Evolutionary conservation across 1,140 invertebrate genomes (phyloP).

Genomic region (Atta colombica): DNA sequence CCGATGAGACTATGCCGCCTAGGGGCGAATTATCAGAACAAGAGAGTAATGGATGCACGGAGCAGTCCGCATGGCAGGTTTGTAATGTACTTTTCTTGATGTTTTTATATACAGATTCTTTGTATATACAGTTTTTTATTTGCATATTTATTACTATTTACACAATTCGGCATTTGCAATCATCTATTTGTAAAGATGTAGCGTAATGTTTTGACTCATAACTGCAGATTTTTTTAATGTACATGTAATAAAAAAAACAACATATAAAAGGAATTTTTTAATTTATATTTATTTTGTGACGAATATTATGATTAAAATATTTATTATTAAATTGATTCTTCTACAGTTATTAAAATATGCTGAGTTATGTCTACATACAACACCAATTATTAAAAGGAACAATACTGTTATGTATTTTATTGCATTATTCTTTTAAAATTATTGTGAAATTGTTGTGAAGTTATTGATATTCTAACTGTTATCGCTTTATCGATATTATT

Average conservation of each 20-base stretch:
- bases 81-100: constrained; percentile 65
- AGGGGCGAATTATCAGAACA: constrained; percentile 93
- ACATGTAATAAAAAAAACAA: not conserved
- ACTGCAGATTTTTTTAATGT: not conserved
- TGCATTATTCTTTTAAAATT: constrained; percentile 22
- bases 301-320: constrained; percentile 3
- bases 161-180: not conserved
- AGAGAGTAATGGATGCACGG: constrained; percentile 93
- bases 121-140: not conserved
- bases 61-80: constrained; percentile 88
- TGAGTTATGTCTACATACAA: not conserved
- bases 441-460: not conserved
- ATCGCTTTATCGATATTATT: too few relatives aligned
- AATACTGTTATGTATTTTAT: constrained; percentile 30
- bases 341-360: not conserved
- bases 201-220: not conserved
- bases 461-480: not conserved
- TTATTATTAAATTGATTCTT: not conserved
- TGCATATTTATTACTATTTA: not conserved
- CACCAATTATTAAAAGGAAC: not conserved
- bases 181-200: not conserved
- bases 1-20: constrained; percentile 94
- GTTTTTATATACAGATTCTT: not conserved
- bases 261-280: not conserved
- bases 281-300: not conserved